Evolutionary conservation across 2,888 invertebrate species (phyloP).

Genomic region (Xanthia icteritia): DNA sequence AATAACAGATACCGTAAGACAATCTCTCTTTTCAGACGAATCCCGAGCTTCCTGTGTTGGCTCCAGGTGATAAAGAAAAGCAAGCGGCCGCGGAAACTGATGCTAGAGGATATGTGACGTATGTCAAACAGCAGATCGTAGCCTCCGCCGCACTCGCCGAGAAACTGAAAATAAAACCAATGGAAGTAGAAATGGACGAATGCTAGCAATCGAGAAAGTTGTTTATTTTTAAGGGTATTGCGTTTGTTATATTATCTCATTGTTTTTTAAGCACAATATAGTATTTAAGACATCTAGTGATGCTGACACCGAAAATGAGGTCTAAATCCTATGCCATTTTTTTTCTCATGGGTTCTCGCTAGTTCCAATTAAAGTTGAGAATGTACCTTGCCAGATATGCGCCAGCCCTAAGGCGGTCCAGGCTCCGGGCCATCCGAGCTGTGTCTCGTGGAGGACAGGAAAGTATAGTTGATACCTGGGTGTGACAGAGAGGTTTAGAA

Average conservation of each 20-base stretch:
- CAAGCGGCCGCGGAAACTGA: conserved; percentile 92
- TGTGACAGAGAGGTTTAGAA: background rate
- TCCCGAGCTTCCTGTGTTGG: conserved; percentile 92
- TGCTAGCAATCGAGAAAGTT: background rate
- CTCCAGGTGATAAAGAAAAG: conserved; percentile 96
- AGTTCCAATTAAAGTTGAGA: background rate
- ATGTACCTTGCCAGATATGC: background rate
- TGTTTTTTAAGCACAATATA: background rate
- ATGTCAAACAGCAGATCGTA: conserved; percentile 94
- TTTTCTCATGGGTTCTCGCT: background rate
- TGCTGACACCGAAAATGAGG: background rate
- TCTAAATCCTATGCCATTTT: background rate
- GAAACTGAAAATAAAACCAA: conserved; percentile 89
- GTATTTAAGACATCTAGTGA: background rate
- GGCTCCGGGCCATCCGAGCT: background rate
- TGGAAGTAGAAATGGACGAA: conserved; percentile 67
- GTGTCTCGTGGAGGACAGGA: background rate
- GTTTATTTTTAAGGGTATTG: background rate
- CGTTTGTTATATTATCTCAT: background rate
- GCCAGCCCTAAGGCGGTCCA: background rate
- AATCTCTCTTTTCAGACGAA: conserved; percentile 86
- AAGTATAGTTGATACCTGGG: background rate
- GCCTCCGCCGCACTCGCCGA: conserved; percentile 91
- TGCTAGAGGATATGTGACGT: conserved; percentile 93
- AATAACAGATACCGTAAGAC: background rate